phyloP scores from a whole-genome alignment of 2,113 vertebrate species.

The Uropsilus gracilis region DNA sequence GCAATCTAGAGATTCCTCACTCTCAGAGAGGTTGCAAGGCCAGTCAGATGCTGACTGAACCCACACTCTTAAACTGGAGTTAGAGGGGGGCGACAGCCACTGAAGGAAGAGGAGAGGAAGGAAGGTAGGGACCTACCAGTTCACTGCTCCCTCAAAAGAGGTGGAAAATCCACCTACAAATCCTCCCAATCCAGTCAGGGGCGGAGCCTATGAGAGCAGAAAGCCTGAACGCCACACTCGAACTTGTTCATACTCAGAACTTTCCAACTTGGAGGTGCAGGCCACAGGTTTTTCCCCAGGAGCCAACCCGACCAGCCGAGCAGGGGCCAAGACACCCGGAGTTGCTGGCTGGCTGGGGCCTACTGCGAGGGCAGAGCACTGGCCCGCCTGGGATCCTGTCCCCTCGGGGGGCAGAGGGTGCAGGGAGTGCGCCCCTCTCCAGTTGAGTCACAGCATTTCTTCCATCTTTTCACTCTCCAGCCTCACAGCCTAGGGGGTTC shows the following conservation, averaged over 20 bases:
- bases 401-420: not conserved
- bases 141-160: not conserved
- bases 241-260: not conserved
- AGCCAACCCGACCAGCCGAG: slow-evolving; percentile 24
- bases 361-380: not conserved
- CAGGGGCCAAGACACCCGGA: not conserved
- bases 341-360: not conserved
- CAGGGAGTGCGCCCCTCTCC: not conserved
- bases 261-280: not conserved
- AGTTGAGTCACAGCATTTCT: not conserved
- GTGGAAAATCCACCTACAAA: not conserved
- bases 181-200: not conserved
- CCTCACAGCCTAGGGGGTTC: not conserved
- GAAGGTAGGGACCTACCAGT: not conserved
- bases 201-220: not conserved
- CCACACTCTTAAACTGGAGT: not conserved
- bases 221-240: not conserved
- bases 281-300: not conserved
- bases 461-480: not conserved
- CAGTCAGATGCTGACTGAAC: not conserved
- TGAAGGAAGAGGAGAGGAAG: not conserved
- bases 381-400: not conserved
- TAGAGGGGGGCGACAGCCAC: not conserved
- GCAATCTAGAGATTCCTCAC: not conserved
- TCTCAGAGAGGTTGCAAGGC: not conserved